Conservation (phyloP, 2,888 invertebrate species). For the Synanthedon andrenaeformis region DNA sequence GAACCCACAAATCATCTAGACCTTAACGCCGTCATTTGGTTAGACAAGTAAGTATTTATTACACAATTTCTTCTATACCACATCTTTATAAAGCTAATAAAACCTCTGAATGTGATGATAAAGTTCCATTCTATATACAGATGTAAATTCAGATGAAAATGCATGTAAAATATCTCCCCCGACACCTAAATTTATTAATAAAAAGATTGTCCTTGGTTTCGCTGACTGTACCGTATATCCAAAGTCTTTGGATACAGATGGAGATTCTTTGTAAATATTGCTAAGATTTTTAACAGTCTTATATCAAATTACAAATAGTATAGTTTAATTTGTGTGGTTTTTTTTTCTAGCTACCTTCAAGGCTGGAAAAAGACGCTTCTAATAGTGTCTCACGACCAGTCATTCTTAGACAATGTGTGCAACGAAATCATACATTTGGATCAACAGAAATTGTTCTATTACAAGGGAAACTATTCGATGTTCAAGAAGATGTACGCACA, state of each 20-base stretch:
- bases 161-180: no score
- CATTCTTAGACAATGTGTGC: conserved; percentile 99
- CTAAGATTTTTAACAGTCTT: no score
- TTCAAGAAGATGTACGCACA: conserved; percentile 99
- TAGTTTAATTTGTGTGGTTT: no score
- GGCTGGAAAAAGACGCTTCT: conserved; percentile 98
- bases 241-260: no score
- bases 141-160: neutral
- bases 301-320: no score
- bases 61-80: neutral
- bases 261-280: no score
- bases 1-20: conserved; percentile 99
- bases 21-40: conserved; percentile 99
- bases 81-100: no score
- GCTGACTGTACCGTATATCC: no score
- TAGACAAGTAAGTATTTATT: conserved; percentile 85
- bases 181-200: no score
- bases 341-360: conserved; percentile 83
- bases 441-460: conserved; percentile 93
- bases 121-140: neutral
- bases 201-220: no score
- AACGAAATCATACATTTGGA: conserved; percentile 99
- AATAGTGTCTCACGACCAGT: conserved; percentile 99
- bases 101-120: no score
- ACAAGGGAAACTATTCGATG: conserved; percentile 97